These are phyloP conservation scores for Samia ricini DNA, from an alignment of 1,140 invertebrate species.

Conservation along the genomic window DNA sequence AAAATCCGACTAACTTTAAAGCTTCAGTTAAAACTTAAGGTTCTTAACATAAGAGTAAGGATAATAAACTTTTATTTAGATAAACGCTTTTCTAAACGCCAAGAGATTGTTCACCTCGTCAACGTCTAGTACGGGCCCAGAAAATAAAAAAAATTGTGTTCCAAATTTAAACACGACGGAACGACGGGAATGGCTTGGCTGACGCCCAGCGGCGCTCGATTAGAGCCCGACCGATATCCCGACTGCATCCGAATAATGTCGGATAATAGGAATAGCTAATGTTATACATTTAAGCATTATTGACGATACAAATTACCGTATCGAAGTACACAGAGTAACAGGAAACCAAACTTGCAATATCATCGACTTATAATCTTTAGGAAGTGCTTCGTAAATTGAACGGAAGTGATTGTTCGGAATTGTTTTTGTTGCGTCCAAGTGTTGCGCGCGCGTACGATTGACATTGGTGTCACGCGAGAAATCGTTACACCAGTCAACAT, in stretches of 20 bases:
- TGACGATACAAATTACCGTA: neutral
- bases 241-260: conserved; percentile 40
- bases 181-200: conserved; percentile 63
- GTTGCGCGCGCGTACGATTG: conserved; percentile 13
- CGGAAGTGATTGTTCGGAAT: conserved; percentile 38
- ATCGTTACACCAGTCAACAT: conserved; percentile 14
- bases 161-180: conserved; percentile 66
- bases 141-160: conserved; percentile 73
- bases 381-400: conserved; percentile 31
- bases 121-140: conserved; percentile 48
- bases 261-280: conserved; percentile 14
- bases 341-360: conserved; percentile 26
- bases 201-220: conserved; percentile 52
- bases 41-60: neutral
- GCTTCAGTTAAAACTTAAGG: neutral
- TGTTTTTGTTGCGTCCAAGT: conserved; percentile 9
- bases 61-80: neutral
- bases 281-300: neutral
- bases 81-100: conserved; percentile 29
- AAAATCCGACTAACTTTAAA: neutral
- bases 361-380: conserved; percentile 29
- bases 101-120: conserved; percentile 70
- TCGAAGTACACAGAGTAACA: conserved; percentile 3
- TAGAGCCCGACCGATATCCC: conserved; percentile 36
- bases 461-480: conserved; percentile 26